Conservation (phyloP, 2,113 vertebrate genomes). For the Pantherophis guttatus region DNA sequence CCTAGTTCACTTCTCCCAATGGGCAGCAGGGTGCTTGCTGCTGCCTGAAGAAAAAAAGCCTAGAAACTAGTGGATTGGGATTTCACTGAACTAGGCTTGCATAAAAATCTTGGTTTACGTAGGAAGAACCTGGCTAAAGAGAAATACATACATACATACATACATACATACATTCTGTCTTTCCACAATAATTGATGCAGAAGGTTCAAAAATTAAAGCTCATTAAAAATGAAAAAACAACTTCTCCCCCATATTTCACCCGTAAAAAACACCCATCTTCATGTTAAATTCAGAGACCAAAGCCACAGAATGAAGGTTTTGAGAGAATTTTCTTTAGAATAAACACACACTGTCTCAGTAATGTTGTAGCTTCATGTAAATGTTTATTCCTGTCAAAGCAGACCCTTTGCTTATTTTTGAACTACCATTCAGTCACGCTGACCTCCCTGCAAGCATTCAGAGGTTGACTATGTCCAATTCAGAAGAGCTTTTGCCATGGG, state of each 20-base stretch:
- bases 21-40: too few species aligned
- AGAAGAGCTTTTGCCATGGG: background rate
- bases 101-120: too few species aligned
- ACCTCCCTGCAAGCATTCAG: background rate
- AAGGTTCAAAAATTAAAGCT: background rate
- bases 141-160: too few species aligned
- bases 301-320: background rate
- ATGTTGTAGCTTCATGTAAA: background rate
- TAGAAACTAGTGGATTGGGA: too few species aligned
- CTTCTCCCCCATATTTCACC: background rate
- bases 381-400: background rate
- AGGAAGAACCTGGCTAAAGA: too few species aligned
- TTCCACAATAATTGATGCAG: background rate
- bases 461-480: background rate
- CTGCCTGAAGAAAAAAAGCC: too few species aligned
- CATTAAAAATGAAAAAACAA: background rate
- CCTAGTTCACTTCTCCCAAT: too few species aligned
- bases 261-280: background rate
- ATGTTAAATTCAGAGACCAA: background rate
- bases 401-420: background rate
- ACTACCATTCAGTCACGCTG: background rate
- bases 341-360: too few species aligned
- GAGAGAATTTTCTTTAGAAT: background rate
- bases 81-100: too few species aligned
- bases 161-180: background rate